A percentile compares a stretch with the other conserved stretches of the same genome.
phyloP scores from a whole-genome alignment of 2,113 vertebrate genomes.

The Phylloscopus trochiloides region DNA sequence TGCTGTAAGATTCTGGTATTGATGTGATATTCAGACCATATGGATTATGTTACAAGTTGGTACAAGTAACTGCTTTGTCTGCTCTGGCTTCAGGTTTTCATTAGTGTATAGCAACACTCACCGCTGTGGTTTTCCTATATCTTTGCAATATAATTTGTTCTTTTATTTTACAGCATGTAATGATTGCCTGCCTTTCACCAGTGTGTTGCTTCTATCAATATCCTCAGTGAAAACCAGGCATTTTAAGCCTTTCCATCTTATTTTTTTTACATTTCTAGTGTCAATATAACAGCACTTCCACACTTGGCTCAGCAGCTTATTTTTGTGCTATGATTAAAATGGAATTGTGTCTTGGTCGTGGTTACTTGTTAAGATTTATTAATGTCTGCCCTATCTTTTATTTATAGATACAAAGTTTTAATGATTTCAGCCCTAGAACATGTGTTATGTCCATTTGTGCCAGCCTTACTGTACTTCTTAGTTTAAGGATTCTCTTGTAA shows the following conservation, averaged over 20 bases:
- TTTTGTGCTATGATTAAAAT: slow-evolving; percentile 4
- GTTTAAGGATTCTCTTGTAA: not conserved
- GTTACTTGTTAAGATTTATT: slow-evolving; percentile 24
- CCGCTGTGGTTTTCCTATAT: not conserved
- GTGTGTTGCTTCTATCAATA: not conserved
- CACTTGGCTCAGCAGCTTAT: not conserved
- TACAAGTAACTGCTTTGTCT: not conserved
- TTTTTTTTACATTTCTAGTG: not conserved
- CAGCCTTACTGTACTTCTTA: not conserved
- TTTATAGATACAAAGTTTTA: slow-evolving; percentile 44
- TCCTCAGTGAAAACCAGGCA: not conserved
- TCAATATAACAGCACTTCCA: not conserved
- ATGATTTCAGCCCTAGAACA: slow-evolving; percentile 35
- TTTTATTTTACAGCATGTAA: not conserved
- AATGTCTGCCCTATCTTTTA: slow-evolving; percentile 32
- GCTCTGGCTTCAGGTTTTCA: not conserved
- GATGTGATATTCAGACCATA: not conserved
- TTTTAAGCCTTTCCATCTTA: not conserved
- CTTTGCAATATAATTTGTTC: not conserved
- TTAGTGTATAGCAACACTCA: not conserved
- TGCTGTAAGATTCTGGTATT: not conserved
- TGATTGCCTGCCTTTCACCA: not conserved
- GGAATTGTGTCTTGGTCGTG: not conserved
- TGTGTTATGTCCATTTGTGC: not conserved
- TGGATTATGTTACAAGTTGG: not conserved